A percentile compares a stretch with the other conserved stretches of the same genome.
These are phyloP conservation scores for Eumaeus atala DNA, from an alignment of 1,140 invertebrate species.

Conservation along the genomic window DNA sequence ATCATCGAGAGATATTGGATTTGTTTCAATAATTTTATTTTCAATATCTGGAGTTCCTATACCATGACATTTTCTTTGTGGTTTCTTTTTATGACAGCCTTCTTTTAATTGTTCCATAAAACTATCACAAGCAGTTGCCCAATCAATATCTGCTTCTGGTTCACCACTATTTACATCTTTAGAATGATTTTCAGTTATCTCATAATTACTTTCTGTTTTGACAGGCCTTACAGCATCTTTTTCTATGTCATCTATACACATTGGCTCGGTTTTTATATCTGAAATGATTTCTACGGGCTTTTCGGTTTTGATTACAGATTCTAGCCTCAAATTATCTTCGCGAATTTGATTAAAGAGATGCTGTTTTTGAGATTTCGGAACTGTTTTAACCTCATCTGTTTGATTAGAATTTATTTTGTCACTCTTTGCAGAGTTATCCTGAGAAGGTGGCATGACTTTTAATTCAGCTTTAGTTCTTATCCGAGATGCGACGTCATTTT, in stretches of 20 bases:
- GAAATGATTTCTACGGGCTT: conserved; percentile 32
- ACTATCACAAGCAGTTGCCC: conserved; percentile 80
- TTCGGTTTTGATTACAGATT: conserved; percentile 62
- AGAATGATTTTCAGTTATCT: conserved; percentile 26
- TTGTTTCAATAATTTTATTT: conserved; percentile 38
- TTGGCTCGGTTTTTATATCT: conserved; percentile 62
- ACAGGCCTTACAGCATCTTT: conserved; percentile 55
- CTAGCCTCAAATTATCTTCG: conserved; percentile 60
- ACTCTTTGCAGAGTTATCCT: conserved; percentile 42
- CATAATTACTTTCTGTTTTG: conserved; percentile 56
- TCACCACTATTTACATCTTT: conserved; percentile 17
- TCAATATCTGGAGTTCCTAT: conserved; percentile 37
- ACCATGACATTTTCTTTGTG: conserved; percentile 69
- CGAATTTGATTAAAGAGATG: conserved; percentile 68
- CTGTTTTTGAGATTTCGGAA: conserved; percentile 64
- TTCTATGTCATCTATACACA: conserved; percentile 68
- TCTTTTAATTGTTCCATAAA: conserved; percentile 81
- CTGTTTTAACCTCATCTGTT: conserved; percentile 40
- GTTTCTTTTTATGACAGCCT: conserved; percentile 75
- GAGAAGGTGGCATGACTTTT: conserved; percentile 76
- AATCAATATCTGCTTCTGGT: conserved; percentile 72
- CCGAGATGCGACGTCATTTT: conserved; percentile 77
- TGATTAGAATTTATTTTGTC: conserved; percentile 29
- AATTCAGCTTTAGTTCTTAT: conserved; percentile 88
- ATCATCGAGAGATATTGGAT: conserved; percentile 1